Base-by-base conservation (phyloP, 2,797 vertebrate species). In the Paedocypris micromegethes region DNA sequence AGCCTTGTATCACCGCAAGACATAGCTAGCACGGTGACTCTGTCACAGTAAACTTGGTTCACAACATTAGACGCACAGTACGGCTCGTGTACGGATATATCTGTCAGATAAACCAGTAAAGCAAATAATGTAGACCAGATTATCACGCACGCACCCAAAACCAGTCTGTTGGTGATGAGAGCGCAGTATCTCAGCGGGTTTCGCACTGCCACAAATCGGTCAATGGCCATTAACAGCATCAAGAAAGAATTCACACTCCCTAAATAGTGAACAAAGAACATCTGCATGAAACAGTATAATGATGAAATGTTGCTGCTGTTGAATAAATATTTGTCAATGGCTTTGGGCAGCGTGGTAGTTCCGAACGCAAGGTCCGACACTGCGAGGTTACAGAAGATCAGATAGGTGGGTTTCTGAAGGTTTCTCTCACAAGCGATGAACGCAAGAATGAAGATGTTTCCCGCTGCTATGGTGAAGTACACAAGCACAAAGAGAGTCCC, bases 221-320 rank as follows among this genome's bases (percentile, higher is more conserved):
- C 86, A 60, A 85, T 46, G 4, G 86, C 82, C 85, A 87, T 86
- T 5, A 88, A 65, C 41, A 85, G 39, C 9, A 88, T 62, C 37
- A 86, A 69, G 5, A 83, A 71, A 38, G 76, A 79, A 3, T 82
- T 68, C 3, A 75, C 75, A 4, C 83, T 79, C 39, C 81, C 85
- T 51, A 85, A 52, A 47, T 79, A 77, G 52, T 88, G 85, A 3
- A 84, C 83, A 58, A 88, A 82, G 75, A 81, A 84, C 76, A 88
- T 83, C 5, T 88, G 85, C 41, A 70, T 5, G 37, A 88, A 85
- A 52, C 86, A 88, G 2, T 56, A 68, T 5, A 66, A 68, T 45
- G 85, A 86, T 3, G 79, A 68, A 3, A 80, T 70, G 0, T 56
- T 50, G 6, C 45, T 53, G 9, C 80, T 77, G 8, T 81, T 72